Evolutionary conservation across 2,113 vertebrate species (phyloP).

Genomic region (Sinosuthora webbiana): DNA sequence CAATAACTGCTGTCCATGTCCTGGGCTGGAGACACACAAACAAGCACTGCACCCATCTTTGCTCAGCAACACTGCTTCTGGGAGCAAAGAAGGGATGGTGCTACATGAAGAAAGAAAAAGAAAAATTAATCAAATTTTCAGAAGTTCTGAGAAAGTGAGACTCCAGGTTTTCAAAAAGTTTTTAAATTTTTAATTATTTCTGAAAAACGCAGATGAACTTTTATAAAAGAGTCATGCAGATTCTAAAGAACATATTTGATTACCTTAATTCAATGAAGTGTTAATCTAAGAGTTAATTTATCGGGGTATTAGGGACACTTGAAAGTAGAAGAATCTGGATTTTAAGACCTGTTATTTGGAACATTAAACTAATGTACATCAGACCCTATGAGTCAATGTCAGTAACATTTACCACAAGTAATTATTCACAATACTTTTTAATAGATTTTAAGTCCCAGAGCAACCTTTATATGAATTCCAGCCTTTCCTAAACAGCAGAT

Average conservation of each 20-base stretch:
- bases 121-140: background rate
- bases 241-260: background rate
- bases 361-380: background rate
- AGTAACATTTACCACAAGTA: constrained; percentile 4
- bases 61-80: background rate
- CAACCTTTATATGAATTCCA: background rate
- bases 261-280: background rate
- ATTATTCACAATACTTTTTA: constrained; percentile 12
- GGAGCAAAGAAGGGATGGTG: background rate
- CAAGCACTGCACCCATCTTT: background rate
- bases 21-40: background rate
- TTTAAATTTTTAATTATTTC: background rate
- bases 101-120: background rate
- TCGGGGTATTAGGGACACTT: background rate
- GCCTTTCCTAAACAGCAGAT: background rate
- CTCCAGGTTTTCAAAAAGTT: background rate
- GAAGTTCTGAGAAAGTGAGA: background rate
- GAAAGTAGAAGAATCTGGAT: background rate
- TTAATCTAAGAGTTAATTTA: background rate
- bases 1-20: background rate
- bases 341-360: background rate
- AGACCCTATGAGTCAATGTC: background rate
- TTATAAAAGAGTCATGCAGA: background rate
- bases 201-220: background rate
- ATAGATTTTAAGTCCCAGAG: background rate